Conservation (phyloP, 1,140 invertebrate genomes). For the Heterodera carotae region DNA sequence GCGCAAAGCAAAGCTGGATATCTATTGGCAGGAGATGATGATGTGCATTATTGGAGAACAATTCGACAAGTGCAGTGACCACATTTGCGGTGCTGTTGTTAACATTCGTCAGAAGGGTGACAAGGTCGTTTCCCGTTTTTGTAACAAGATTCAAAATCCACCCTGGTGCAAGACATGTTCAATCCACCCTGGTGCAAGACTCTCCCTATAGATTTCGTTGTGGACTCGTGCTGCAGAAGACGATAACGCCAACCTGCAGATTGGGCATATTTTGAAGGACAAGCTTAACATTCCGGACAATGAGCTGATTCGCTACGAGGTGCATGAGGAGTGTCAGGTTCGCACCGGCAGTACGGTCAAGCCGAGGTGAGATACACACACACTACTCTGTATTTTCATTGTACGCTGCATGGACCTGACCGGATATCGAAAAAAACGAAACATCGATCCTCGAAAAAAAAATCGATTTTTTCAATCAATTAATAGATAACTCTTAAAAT, state of each 20-base stretch:
- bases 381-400: too few relatives aligned
- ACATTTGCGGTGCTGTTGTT: constrained; percentile 90
- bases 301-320: constrained; percentile 61
- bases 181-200: too few relatives aligned
- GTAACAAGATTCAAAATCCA: too few relatives aligned
- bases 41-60: constrained; percentile 94
- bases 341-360: constrained; percentile 64
- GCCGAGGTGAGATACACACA: constrained; percentile 40
- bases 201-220: constrained; percentile 62
- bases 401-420: too few relatives aligned
- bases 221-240: constrained; percentile 87
- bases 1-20: constrained; percentile 77
- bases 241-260: constrained; percentile 73
- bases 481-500: too few relatives aligned
- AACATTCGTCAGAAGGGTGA: constrained; percentile 87
- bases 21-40: constrained; percentile 89
- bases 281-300: constrained; percentile 57
- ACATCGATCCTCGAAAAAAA: too few relatives aligned
- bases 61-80: constrained; percentile 85
- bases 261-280: constrained; percentile 66
- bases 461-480: too few relatives aligned
- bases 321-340: constrained; percentile 62
- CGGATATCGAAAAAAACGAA: too few relatives aligned
- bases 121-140: too few relatives aligned
- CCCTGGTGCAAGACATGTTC: too few relatives aligned